These are phyloP conservation scores for Deilephila porcellus DNA, from an alignment of 2,888 invertebrate species.

Conservation along the genomic window DNA sequence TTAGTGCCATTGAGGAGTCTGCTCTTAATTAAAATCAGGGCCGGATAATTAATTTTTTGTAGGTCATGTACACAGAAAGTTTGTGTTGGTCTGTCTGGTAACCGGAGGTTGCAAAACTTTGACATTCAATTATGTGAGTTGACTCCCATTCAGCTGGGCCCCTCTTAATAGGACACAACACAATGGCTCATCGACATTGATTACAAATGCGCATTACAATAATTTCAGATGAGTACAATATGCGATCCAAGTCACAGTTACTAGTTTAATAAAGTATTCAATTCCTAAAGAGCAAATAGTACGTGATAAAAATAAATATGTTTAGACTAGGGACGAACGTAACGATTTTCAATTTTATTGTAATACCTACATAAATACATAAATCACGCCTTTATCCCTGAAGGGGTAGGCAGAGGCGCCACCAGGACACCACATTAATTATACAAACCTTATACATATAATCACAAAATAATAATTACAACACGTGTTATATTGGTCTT, in stretches of 20 bases:
- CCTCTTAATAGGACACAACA: conserved; percentile 31
- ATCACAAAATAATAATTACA: no score
- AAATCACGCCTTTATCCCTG: no score
- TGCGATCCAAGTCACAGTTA: conserved; percentile 17
- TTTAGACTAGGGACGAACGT: no score
- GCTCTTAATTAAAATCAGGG: conserved; percentile 11
- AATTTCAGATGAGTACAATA: conserved; percentile 32
- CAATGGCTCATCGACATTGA: conserved; percentile 36
- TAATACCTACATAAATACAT: no score
- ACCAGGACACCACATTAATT: no score
- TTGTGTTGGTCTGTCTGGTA: not conserved
- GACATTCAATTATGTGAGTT: not conserved
- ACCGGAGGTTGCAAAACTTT: conserved; percentile 1
- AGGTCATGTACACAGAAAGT: conserved; percentile 10
- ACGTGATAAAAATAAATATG: conserved; percentile 19
- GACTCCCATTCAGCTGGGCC: not conserved
- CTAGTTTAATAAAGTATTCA: conserved; percentile 20
- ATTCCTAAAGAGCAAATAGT: conserved; percentile 13
- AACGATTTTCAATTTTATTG: no score
- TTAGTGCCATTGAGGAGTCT: not conserved
- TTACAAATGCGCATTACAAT: conserved; percentile 36
- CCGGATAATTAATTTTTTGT: not conserved
- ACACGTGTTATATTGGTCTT: no score
- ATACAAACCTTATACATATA: no score
- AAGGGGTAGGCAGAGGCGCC: no score